Conservation (phyloP, 2,888 invertebrate genomes). For the Perizoma affinitatum region DNA sequence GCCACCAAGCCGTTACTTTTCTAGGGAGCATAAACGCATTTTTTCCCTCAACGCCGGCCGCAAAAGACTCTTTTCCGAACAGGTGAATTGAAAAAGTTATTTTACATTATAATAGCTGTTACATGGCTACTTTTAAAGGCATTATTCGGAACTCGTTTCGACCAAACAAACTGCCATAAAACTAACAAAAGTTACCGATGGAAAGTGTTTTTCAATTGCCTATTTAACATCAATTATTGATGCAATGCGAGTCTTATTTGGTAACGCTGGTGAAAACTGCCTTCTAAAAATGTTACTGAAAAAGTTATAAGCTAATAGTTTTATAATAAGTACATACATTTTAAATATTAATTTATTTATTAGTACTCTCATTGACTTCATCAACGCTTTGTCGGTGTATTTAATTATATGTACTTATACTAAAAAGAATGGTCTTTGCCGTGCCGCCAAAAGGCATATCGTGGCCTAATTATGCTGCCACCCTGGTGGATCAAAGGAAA, state of each 20-base stretch:
- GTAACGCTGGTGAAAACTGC: slow-evolving; percentile 4
- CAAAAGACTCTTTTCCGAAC: too few relatives aligned
- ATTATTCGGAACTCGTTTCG: background rate
- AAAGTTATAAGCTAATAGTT: slow-evolving; percentile 9
- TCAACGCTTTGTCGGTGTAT: slow-evolving; percentile 17
- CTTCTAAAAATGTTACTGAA: background rate
- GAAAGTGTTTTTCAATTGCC: slow-evolving; percentile 10
- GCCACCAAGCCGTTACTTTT: too few relatives aligned
- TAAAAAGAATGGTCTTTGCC: slow-evolving; percentile 1
- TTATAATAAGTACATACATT: background rate
- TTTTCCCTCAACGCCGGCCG: too few relatives aligned
- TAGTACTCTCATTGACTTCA: background rate
- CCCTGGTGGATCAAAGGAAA: too few relatives aligned
- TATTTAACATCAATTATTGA: slow-evolving; percentile 16
- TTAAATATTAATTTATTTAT: slow-evolving; percentile 2
- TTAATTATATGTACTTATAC: slow-evolving; percentile 12
- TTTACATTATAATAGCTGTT: background rate
- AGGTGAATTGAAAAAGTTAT: too few relatives aligned
- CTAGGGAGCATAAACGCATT: too few relatives aligned
- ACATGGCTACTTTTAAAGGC: slow-evolving; percentile 5
- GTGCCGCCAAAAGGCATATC: slow-evolving; percentile 1
- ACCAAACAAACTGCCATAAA: slow-evolving; percentile 8
- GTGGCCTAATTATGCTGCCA: background rate
- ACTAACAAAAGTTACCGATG: slow-evolving; percentile 1
- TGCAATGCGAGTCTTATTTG: slow-evolving; percentile 10